These are phyloP conservation scores for Mareca penelope DNA, from an alignment of 2,797 vertebrate genomes.

Conservation along the genomic window DNA sequence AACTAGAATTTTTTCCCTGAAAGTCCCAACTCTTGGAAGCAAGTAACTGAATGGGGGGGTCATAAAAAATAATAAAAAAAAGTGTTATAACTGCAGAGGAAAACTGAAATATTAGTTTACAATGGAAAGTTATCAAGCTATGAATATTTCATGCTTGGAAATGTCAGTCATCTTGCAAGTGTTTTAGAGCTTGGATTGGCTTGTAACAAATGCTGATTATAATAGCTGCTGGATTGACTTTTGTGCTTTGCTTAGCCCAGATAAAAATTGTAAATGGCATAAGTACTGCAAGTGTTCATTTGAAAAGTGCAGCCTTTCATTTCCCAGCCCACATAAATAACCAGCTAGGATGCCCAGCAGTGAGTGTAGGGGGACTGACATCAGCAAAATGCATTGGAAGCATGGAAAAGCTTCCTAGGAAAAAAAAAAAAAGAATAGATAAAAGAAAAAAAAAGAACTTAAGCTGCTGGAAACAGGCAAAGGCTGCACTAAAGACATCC, in stretches of 20 bases:
- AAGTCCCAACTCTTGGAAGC: not conserved
- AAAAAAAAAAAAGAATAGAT: no score
- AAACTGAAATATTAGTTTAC: not conserved
- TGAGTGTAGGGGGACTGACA: not conserved
- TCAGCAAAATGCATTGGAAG: not conserved
- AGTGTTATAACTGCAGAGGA: not conserved
- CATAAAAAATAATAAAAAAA: not conserved
- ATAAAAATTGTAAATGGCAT: not conserved
- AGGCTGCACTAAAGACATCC: not conserved
- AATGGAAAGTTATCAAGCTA: not conserved
- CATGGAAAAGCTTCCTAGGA: not conserved
- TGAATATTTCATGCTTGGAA: not conserved
- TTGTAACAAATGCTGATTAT: not conserved
- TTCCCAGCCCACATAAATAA: not conserved
- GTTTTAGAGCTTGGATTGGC: not conserved
- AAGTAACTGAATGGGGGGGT: rapidly evolving
- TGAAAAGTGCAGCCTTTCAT: not conserved
- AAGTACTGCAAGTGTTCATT: not conserved
- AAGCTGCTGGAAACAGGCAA: not conserved
- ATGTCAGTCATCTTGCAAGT: not conserved
- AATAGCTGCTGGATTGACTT: not conserved
- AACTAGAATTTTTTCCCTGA: not conserved
- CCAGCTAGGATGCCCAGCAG: not conserved
- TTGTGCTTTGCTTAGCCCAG: not conserved
- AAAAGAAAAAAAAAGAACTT: not conserved